Evolutionary conservation across 1,140 invertebrate species (phyloP).

Genomic region (Trypoxylus dichotomus): DNA sequence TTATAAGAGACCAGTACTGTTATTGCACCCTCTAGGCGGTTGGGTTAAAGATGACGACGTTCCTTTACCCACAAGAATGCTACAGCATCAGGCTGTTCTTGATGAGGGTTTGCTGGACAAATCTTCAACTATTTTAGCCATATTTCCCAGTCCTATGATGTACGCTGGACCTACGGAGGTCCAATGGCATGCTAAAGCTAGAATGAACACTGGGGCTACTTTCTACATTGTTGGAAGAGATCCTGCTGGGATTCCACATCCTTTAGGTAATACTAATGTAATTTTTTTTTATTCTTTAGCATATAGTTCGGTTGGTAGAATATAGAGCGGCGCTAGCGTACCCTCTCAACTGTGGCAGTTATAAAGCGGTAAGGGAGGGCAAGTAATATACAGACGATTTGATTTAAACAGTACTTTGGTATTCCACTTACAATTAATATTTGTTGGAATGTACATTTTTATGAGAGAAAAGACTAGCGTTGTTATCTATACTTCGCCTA

Average conservation of each 20-base stretch:
- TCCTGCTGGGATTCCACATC: slow-evolving; percentile 96
- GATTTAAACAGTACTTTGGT: no score
- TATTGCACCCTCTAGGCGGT: slow-evolving; percentile 95
- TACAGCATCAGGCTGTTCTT: slow-evolving; percentile 87
- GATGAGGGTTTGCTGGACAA: slow-evolving; percentile 84
- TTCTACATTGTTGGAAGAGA: slow-evolving; percentile 99
- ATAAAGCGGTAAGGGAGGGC: no score
- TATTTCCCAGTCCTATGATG: slow-evolving; percentile 99
- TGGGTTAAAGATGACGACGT: slow-evolving; percentile 99
- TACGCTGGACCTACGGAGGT: slow-evolving; percentile 99
- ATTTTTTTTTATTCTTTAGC: not conserved
- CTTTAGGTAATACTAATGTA: slow-evolving; percentile 48
- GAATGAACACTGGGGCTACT: slow-evolving; percentile 95
- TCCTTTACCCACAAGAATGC: slow-evolving; percentile 75
- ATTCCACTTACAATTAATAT: no score
- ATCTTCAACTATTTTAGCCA: slow-evolving; percentile 87
- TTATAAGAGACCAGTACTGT: slow-evolving; percentile 90
- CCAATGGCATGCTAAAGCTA: slow-evolving; percentile 98
- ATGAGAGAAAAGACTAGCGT: no score
- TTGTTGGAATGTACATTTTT: no score
- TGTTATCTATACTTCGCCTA: no score
- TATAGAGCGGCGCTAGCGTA: no score
- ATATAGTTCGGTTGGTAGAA: no score
- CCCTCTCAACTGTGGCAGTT: no score
- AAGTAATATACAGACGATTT: no score